Base-by-base conservation (phyloP, 2,797 vertebrate genomes). In the Aselliscus stoliczkanus region DNA sequence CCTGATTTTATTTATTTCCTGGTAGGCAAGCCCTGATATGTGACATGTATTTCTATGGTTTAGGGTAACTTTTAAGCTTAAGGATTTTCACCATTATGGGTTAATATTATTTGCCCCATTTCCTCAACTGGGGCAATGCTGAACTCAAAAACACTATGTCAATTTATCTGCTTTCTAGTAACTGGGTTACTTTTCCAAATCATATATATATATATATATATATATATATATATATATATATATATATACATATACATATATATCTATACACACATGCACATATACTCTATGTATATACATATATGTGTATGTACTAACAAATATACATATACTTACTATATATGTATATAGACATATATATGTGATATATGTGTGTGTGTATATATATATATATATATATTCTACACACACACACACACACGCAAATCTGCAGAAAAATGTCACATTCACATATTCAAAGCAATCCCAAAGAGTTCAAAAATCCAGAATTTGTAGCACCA, bases 121-220 rank as follows among this genome's bases (percentile, higher is more conserved):
- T 84, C 13, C 11, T 39, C 84, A 88, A 69, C 27, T 56, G 37
- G 42, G 31, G 12, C 67, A 82, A 76, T 27, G 64, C 4, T 77
- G 21, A 94, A 65, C 39, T 90, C 52, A 93, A 93, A 92, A 75
- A 50, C 3, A n/a, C 31, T 54, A 82, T 93, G 56, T 25, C n/a
- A 69, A 52, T 65, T 47, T 44, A 67, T 76, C 58, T 50, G 44
- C 72, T 94, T 81, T 80, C 42, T 54, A 92, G 80, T 21, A 25
- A 12, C 56, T 67, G 72, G 9, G 15, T 96, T 75, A 92, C 56
- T 84, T 93, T 96, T 89, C 42, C 73, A 56, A 93, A 84, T 93
- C 88, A 47, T 15, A 64, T 77, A 92, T 34, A 62, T 31, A 29
- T 25, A n/a, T 62, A 3, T 31, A 29, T 50, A 37, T 44, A n/a